Conservation (phyloP, 2,113 vertebrate species). For the Mobula birostris region DNA sequence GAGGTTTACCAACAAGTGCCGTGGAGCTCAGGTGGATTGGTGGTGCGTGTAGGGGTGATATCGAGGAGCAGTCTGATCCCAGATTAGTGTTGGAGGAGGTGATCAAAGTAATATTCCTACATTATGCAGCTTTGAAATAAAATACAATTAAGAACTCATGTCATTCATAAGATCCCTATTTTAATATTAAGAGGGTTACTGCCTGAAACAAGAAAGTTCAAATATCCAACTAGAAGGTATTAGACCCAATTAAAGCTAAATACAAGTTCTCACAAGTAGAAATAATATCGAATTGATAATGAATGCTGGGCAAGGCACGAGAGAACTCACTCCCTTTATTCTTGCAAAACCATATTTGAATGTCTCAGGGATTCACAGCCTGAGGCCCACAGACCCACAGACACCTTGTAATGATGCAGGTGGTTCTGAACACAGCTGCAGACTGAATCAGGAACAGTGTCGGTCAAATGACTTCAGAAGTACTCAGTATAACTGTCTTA, state of each 20-base stretch:
- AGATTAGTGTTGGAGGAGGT: background rate
- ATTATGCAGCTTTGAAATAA: background rate
- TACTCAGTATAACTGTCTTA: too few species aligned
- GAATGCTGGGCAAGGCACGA: background rate
- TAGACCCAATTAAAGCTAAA: background rate
- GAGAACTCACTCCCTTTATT: background rate
- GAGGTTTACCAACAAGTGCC: background rate
- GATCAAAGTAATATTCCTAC: background rate
- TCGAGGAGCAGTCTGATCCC: background rate
- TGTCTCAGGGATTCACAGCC: background rate
- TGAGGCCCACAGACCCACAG: too few species aligned
- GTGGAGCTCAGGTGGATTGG: background rate
- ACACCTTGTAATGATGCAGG: too few species aligned
- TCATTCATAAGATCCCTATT: too few species aligned
- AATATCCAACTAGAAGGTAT: background rate
- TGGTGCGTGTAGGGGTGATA: background rate
- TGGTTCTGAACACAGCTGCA: too few species aligned
- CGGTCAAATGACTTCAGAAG: too few species aligned
- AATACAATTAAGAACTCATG: background rate
- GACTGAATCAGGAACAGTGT: too few species aligned
- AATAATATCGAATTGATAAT: background rate
- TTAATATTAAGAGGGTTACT: background rate
- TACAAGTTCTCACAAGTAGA: background rate
- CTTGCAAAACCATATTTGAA: background rate
- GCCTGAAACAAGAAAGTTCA: background rate